Evolutionary conservation across 1,140 invertebrate species (phyloP).

Genomic region (Ectropis grisescens): DNA sequence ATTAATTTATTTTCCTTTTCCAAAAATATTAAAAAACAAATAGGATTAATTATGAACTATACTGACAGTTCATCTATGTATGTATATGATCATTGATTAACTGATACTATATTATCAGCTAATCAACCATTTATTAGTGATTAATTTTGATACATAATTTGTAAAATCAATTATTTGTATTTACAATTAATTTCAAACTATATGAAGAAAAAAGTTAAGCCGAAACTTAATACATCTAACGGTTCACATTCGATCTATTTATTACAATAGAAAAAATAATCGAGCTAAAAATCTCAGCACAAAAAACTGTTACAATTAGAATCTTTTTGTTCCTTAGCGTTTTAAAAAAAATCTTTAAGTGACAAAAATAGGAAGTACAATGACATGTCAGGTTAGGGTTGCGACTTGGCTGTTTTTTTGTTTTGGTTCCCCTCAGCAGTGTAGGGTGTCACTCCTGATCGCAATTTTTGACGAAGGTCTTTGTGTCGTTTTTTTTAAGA

Average conservation of each 20-base stretch:
- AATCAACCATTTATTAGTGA: too few relatives aligned
- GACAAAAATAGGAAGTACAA: slow-evolving; percentile 61
- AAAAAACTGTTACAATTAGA: slow-evolving; percentile 69
- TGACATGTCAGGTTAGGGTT: slow-evolving; percentile 61
- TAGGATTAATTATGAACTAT: too few relatives aligned
- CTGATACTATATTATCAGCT: too few relatives aligned
- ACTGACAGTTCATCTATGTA: too few relatives aligned
- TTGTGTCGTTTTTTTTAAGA: slow-evolving; percentile 47
- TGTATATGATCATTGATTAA: too few relatives aligned
- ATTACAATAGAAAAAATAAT: slow-evolving; percentile 50
- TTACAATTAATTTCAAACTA: too few relatives aligned
- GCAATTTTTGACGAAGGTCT: slow-evolving; percentile 57
- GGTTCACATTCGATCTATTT: slow-evolving; percentile 16
- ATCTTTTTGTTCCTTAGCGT: slow-evolving; percentile 52
- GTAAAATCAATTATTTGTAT: too few relatives aligned
- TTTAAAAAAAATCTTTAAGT: slow-evolving; percentile 59
- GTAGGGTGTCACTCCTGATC: slow-evolving; percentile 56
- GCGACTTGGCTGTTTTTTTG: slow-evolving; percentile 30
- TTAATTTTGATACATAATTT: too few relatives aligned
- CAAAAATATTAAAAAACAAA: too few relatives aligned
- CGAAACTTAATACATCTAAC: slow-evolving; percentile 29
- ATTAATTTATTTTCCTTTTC: too few relatives aligned
- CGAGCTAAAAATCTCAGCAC: slow-evolving; percentile 55
- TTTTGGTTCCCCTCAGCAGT: slow-evolving; percentile 35
- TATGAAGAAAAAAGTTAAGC: too few relatives aligned